Percentiles rank a stretch among this genome's conserved stretches.
These are phyloP conservation scores for Isaurus tuberculatus DNA, from an alignment of 92 coral and sea anemone genomes.

Conservation along the genomic window DNA sequence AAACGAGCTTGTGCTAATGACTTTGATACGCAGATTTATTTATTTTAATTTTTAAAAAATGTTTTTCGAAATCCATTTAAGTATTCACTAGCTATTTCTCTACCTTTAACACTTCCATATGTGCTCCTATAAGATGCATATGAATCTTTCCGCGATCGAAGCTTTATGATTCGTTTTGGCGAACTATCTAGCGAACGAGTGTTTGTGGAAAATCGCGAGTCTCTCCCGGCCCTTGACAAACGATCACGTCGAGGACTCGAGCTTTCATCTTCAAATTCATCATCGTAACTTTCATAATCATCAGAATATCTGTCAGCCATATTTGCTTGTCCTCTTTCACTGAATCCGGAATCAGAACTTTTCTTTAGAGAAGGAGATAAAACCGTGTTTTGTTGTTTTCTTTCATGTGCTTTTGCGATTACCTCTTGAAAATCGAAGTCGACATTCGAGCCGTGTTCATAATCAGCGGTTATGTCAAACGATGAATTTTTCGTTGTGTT, in stretches of 20 bases:
- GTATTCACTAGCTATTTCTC: neutral
- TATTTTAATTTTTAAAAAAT: neutral
- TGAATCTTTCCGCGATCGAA: conserved; percentile 71
- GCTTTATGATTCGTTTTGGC: conserved; percentile 61
- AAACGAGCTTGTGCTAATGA: neutral
- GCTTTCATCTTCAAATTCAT: conserved; percentile 83
- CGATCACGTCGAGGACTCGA: conserved; percentile 62
- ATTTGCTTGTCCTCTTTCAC: conserved; percentile 42
- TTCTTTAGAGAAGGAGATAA: conserved; percentile 59
- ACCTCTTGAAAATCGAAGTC: conserved; percentile 57
- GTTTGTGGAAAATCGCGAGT: conserved; percentile 51
- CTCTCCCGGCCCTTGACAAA: conserved; percentile 37
- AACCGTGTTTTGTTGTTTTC: conserved; percentile 67
- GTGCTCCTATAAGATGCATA: conserved; percentile 80
- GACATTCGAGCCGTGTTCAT: conserved; percentile 50
- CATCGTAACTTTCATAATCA: conserved; percentile 91
- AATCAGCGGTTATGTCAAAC: conserved; percentile 56
- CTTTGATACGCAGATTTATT: neutral
- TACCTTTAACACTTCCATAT: conserved; percentile 80
- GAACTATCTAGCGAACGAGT: conserved; percentile 62
- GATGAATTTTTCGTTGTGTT: conserved; percentile 31
- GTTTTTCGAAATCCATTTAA: neutral
- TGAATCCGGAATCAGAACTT: conserved; percentile 52
- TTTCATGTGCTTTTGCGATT: conserved; percentile 60
- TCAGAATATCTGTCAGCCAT: conserved; percentile 85